These are phyloP conservation scores for Napeogenes sylphis DNA, from an alignment of 2,888 invertebrate genomes.

Conservation along the genomic window DNA sequence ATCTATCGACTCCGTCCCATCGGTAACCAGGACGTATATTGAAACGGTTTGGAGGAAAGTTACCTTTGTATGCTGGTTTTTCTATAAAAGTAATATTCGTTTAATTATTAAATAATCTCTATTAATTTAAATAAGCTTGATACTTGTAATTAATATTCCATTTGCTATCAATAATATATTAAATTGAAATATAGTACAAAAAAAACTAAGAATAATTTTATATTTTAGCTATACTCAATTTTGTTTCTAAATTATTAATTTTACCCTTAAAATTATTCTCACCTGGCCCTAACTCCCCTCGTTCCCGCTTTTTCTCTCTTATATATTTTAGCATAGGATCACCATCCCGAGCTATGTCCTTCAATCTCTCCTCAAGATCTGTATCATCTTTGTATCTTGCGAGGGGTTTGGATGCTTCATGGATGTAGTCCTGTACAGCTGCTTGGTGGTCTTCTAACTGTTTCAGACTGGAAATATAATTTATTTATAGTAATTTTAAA, in stretches of 20 bases:
- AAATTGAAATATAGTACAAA: no score
- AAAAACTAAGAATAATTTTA: not conserved
- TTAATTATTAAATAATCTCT: not conserved
- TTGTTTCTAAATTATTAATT: no score
- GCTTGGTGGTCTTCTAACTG: slow-evolving; percentile 87
- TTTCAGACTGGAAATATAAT: slow-evolving; percentile 77
- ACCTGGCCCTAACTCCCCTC: slow-evolving; percentile 75
- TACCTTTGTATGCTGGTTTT: slow-evolving; percentile 88
- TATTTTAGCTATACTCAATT: no score
- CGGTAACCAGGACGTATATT: slow-evolving; percentile 94
- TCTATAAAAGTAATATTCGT: slow-evolving; percentile 55
- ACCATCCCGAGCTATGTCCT: slow-evolving; percentile 86
- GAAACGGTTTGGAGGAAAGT: slow-evolving; percentile 94
- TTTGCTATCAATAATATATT: no score
- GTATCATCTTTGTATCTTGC: slow-evolving; percentile 92
- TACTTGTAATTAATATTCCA: no score
- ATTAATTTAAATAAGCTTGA: no score
- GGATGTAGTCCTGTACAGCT: slow-evolving; percentile 83
- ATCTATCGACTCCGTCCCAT: slow-evolving; percentile 99
- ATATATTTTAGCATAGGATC: slow-evolving; percentile 97
- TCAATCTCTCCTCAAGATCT: slow-evolving; percentile 89
- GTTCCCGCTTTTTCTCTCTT: slow-evolving; percentile 77
- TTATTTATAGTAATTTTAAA: not conserved
- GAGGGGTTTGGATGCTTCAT: slow-evolving; percentile 93
- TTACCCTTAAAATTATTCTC: slow-evolving; percentile 34